phyloP scores from a whole-genome alignment of 2,113 vertebrate species.

The Psilopogon haemacephalus region DNA sequence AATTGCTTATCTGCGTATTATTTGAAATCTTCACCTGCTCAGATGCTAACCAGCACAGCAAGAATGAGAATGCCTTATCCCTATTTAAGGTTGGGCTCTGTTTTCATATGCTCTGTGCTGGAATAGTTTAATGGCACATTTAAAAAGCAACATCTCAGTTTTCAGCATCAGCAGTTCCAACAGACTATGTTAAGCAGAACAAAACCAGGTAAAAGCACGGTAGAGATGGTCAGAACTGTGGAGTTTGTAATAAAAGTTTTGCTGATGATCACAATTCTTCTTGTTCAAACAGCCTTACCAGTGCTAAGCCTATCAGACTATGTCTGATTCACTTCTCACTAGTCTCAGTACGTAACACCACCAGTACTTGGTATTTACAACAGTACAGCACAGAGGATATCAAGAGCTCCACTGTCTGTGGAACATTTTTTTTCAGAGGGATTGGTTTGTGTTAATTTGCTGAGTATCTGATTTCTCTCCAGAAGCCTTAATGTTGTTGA shows the following conservation, averaged over 20 bases:
- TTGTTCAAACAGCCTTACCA: not conserved
- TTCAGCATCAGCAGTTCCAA: not conserved
- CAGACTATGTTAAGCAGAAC: not conserved
- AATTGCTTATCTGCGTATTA: not conserved
- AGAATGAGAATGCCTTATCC: not conserved
- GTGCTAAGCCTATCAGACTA: not conserved
- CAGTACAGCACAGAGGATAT: not conserved
- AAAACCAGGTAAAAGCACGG: not conserved
- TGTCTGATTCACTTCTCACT: not conserved
- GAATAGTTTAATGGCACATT: not conserved
- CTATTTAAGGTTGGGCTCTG: not conserved
- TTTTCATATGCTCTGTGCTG: not conserved
- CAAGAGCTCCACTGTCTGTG: not conserved
- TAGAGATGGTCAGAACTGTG: not conserved
- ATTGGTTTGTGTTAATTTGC: not conserved
- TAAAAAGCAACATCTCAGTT: not conserved
- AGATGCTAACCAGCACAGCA: not conserved
- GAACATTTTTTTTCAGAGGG: not conserved
- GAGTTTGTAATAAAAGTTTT: not conserved
- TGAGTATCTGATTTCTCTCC: not conserved
- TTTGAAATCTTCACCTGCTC: not conserved
- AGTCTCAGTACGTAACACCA: not conserved
- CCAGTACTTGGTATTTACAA: not conserved
- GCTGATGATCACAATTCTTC: not conserved
- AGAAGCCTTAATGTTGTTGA: fast-evolving